phyloP scores from a whole-genome alignment of 2,113 vertebrate genomes.

The Abramis brama region DNA sequence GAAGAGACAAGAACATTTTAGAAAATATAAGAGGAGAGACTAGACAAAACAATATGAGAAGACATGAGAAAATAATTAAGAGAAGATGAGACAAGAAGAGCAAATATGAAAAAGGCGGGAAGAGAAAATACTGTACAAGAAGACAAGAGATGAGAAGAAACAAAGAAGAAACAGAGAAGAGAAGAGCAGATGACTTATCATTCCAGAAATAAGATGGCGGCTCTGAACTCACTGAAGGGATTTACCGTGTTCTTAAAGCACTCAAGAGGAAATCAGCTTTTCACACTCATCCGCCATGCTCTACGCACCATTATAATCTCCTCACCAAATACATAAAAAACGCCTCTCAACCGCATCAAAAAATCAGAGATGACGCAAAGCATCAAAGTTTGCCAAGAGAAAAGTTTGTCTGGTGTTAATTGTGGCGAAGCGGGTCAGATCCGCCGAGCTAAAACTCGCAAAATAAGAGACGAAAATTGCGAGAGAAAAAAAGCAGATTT shows the following conservation, averaged over 20 bases:
- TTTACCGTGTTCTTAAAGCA: conserved; percentile 69
- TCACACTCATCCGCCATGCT: conserved; percentile 24
- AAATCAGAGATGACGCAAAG: conserved; percentile 54
- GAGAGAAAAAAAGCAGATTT: conserved; percentile 58
- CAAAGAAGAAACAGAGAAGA: neutral
- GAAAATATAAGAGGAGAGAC: too few species aligned
- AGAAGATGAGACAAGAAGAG: neutral
- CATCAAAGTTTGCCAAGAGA: conserved; percentile 63
- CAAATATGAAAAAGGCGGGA: too few species aligned
- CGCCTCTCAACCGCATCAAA: conserved; percentile 40
- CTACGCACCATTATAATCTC: conserved; percentile 69
- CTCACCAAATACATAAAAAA: conserved; percentile 56
- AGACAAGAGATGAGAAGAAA: neutral
- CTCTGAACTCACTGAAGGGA: conserved; percentile 66
- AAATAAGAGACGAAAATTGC: conserved; percentile 27
- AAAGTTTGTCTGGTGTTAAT: conserved; percentile 61
- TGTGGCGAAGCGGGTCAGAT: conserved; percentile 49
- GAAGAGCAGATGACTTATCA: conserved; percentile 60
- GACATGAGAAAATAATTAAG: neutral
- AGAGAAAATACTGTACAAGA: neutral
- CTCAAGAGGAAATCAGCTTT: conserved; percentile 72
- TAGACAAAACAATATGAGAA: neutral
- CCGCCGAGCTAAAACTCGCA: conserved; percentile 47
- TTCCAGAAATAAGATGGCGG: conserved; percentile 69
- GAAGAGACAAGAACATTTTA: too few species aligned